Base-by-base conservation (phyloP, 1,140 invertebrate species). In the Drosophila nigrodunni region DNA sequence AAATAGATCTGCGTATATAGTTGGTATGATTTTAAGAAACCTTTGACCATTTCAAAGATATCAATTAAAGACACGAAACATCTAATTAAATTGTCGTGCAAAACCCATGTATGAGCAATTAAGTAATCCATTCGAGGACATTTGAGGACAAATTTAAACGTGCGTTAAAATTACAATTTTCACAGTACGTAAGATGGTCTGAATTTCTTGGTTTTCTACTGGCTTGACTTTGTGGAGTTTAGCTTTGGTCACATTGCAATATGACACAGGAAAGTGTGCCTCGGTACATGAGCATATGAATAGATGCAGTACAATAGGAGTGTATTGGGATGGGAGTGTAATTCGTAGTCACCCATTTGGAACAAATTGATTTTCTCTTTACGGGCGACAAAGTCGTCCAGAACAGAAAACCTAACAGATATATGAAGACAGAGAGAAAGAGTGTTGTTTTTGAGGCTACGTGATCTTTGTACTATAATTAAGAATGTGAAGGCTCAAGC, bases 301-400 rank as follows among this genome's bases (percentile, higher is more conserved):
- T 54, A 54, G 50, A n/a, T 39, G 30, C 39, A n/a, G 15, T 68
- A 59, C 21, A 70, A 69, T 39, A 39, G 25, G 55, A 71, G 30
- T 46, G 47, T 30, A 69, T 54, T 49, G 49, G 49, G 69, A 55
- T 61, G n/a, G 9, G 8, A 66, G 71, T 34, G 71, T 34, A 68
- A 74, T 77, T 52, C 70, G 74, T 72, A 58, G 70, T 65, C 81
- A 68, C 47, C 64, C 66, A 60, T 57, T 81, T 87, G 85, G 85
- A 89, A 85, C 85, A 74, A 88, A 89, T 89, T 78, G 85, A 85
- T 88, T 88, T 80, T 35, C 41, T 30, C 59, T 80, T 18, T 46
- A 18, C 61, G 59, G 54, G 71, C 77, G 83, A 82, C 79, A 80
- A 80, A 75, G 77, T 88, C 85, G 65, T 21, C 61, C 67, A 77